phyloP scores from a whole-genome alignment of 2,888 invertebrate genomes.

The Hypercompe scribonia region DNA sequence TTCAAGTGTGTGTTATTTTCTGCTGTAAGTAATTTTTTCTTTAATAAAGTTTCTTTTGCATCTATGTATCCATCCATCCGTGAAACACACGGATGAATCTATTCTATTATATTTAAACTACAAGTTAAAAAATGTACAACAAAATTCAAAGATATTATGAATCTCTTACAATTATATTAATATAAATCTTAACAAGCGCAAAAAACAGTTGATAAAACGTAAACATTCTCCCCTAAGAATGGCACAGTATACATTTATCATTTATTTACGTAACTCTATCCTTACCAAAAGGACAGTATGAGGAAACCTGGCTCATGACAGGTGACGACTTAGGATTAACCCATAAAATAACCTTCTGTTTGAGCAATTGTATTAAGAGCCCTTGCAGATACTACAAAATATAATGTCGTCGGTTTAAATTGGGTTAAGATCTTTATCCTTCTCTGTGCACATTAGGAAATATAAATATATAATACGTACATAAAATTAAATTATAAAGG shows the following conservation, averaged over 20 bases:
- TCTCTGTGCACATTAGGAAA: slow-evolving; percentile 13
- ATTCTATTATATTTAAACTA: too few relatives aligned
- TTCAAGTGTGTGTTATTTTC: background rate
- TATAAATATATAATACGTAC: background rate
- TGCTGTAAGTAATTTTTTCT: background rate
- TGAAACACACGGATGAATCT: too few relatives aligned
- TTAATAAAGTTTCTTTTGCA: background rate
- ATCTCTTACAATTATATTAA: background rate
- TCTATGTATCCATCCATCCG: too few relatives aligned
- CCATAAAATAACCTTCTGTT: slow-evolving; percentile 22
- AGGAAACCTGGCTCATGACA: slow-evolving; percentile 22
- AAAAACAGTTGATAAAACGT: background rate
- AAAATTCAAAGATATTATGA: fast-evolving
- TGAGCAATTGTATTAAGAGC: slow-evolving; percentile 23
- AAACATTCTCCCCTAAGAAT: background rate
- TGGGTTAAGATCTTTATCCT: slow-evolving; percentile 28
- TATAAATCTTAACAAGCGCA: background rate
- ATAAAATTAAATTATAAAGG: background rate
- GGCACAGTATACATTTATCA: background rate
- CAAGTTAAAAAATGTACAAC: background rate
- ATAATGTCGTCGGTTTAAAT: slow-evolving; percentile 38
- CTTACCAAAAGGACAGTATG: slow-evolving; percentile 37
- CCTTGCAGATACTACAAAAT: slow-evolving; percentile 19
- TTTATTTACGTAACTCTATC: slow-evolving; percentile 6
- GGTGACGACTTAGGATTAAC: slow-evolving; percentile 43